These are phyloP conservation scores for Halcyon malimbica DNA, from an alignment of 2,113 vertebrate genomes.

Conservation along the genomic window DNA sequence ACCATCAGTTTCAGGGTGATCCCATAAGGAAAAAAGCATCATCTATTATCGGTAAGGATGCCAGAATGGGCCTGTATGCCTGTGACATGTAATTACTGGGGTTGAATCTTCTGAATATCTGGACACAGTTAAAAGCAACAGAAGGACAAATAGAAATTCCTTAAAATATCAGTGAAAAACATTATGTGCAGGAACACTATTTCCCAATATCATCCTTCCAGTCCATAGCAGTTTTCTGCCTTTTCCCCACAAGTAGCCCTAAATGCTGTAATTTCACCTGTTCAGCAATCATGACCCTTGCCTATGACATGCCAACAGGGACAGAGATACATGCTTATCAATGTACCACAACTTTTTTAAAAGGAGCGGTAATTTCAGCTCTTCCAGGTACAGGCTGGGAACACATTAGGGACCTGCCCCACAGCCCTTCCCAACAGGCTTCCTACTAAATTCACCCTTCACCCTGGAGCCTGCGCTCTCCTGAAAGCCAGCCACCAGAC, in stretches of 20 bases:
- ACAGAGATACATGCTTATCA: not conserved
- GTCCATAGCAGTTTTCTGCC: not conserved
- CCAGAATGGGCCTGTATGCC: not conserved
- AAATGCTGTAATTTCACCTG: not conserved
- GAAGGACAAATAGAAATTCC: not conserved
- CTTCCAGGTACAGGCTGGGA: not conserved
- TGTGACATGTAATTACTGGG: not conserved
- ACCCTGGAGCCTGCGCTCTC: not conserved
- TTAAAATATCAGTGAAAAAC: not conserved
- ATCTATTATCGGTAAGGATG: not conserved
- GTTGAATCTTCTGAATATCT: not conserved
- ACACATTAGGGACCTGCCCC: not conserved
- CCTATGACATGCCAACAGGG: not conserved
- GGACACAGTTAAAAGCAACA: not conserved
- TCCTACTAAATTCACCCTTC: not conserved
- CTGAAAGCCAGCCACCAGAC: not conserved
- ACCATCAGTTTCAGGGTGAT: not conserved
- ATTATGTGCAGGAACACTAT: not conserved
- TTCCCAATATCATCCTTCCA: not conserved
- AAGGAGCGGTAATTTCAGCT: not conserved
- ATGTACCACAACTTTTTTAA: not conserved
- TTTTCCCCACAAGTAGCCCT: not conserved
- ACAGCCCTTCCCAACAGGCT: not conserved
- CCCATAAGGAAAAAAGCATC: not conserved
- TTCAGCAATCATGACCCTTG: not conserved